These are phyloP conservation scores for Puntigrus tetrazona DNA, from an alignment of 2,113 vertebrate genomes.

Conservation along the genomic window DNA sequence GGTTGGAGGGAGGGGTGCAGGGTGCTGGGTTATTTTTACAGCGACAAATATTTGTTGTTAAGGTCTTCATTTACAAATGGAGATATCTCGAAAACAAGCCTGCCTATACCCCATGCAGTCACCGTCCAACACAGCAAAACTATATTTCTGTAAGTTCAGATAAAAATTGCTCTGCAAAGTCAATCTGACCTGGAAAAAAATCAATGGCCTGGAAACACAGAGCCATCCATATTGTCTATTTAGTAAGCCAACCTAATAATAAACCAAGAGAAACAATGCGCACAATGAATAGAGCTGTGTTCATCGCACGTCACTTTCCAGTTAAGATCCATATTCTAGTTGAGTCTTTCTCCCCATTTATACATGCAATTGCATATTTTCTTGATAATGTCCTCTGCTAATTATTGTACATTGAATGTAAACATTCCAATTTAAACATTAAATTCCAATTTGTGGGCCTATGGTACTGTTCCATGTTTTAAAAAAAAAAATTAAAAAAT, in stretches of 20 bases:
- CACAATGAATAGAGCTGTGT: neutral
- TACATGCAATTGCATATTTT: neutral
- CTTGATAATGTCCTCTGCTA: neutral
- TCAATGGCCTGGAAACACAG: constrained; percentile 4
- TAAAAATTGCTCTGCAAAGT: neutral
- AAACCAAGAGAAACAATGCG: neutral
- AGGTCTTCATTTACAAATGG: constrained; percentile 36
- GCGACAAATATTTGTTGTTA: constrained; percentile 38
- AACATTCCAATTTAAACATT: neutral
- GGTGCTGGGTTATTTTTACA: constrained; percentile 41
- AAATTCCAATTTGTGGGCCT: neutral
- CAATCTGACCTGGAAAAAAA: neutral
- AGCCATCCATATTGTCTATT: constrained; percentile 5
- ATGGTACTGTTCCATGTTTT: neutral
- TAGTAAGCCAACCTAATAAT: constrained; percentile 12
- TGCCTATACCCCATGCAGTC: neutral
- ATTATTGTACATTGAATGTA: neutral
- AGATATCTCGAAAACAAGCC: neutral
- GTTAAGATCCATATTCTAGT: neutral
- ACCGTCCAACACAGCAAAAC: neutral
- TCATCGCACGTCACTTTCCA: neutral
- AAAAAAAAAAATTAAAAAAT: neutral
- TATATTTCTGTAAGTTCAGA: neutral
- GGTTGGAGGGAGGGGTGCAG: neutral
- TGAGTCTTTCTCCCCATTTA: neutral